These are phyloP conservation scores for Tridacna gigas DNA, from an alignment of 2,888 invertebrate species.

Conservation along the genomic window DNA sequence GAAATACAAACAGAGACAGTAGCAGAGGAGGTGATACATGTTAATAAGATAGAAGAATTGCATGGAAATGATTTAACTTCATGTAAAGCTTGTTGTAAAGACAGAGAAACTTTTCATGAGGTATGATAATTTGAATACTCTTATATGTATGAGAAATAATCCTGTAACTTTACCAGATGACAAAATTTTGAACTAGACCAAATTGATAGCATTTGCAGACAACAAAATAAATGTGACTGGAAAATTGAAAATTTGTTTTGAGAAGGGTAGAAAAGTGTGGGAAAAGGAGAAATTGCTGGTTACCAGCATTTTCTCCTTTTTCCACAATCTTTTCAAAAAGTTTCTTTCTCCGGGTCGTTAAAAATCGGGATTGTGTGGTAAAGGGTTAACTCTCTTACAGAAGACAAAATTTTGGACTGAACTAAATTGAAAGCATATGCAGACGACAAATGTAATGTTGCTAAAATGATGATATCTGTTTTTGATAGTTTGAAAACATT, in stretches of 20 bases:
- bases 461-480: neutral
- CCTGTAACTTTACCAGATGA: neutral
- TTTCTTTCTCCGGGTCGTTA: too few relatives aligned
- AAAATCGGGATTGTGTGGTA: too few relatives aligned
- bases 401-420: too few relatives aligned
- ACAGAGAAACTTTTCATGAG: slow-evolving; percentile 20
- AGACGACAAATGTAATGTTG: too few relatives aligned
- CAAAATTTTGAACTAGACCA: neutral
- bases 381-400: too few relatives aligned
- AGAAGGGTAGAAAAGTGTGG: too few relatives aligned
- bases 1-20: neutral
- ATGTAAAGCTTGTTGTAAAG: neutral
- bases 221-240: neutral
- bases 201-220: neutral
- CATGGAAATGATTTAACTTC: neutral
- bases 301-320: too few relatives aligned
- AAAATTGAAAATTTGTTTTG: neutral
- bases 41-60: neutral
- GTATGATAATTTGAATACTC: slow-evolving; percentile 11
- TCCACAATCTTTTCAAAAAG: too few relatives aligned
- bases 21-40: too few relatives aligned
- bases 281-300: too few relatives aligned
- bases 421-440: too few relatives aligned
- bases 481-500: neutral
- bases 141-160: neutral